These are phyloP conservation scores for Drosophila takahashii DNA, from an alignment of 1,140 invertebrate species.

Conservation along the genomic window DNA sequence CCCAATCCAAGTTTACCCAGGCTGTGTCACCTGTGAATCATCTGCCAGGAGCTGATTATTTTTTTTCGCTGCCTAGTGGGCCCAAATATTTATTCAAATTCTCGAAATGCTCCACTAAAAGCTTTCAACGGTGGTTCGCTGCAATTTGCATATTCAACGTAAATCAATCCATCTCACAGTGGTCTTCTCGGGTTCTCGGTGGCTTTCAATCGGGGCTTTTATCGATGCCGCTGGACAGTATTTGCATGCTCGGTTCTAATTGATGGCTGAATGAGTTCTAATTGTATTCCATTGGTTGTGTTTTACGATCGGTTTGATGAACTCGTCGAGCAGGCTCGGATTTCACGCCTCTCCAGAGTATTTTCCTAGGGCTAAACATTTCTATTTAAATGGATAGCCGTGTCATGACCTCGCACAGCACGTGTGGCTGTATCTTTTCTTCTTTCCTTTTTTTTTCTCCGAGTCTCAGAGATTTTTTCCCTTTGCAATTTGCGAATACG, in stretches of 20 bases:
- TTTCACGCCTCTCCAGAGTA: slow-evolving; percentile 35
- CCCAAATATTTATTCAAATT: slow-evolving; percentile 47
- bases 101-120: slow-evolving; percentile 31
- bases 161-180: slow-evolving; percentile 38
- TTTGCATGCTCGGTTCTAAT: slow-evolving; percentile 73
- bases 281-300: slow-evolving; percentile 55
- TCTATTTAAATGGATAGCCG: slow-evolving; percentile 23
- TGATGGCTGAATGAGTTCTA: slow-evolving; percentile 73
- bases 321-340: slow-evolving; percentile 21
- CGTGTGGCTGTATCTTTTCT: slow-evolving; percentile 31
- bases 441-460: slow-evolving; percentile 7
- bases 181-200: slow-evolving; percentile 21
- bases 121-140: slow-evolving; percentile 34
- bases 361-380: slow-evolving; percentile 4
- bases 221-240: slow-evolving; percentile 57
- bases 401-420: slow-evolving; percentile 56
- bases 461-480: slow-evolving; percentile 6
- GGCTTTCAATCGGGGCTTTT: slow-evolving; percentile 39
- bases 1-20: neutral
- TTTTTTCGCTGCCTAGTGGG: slow-evolving; percentile 1
- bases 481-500: slow-evolving; percentile 40
- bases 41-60: slow-evolving; percentile 23
- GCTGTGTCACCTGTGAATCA: slow-evolving; percentile 19
- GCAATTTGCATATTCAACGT: slow-evolving; percentile 53
- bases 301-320: slow-evolving; percentile 61